Base-by-base conservation (phyloP, 1,140 invertebrate genomes). In the Lepidurus arcticus region DNA sequence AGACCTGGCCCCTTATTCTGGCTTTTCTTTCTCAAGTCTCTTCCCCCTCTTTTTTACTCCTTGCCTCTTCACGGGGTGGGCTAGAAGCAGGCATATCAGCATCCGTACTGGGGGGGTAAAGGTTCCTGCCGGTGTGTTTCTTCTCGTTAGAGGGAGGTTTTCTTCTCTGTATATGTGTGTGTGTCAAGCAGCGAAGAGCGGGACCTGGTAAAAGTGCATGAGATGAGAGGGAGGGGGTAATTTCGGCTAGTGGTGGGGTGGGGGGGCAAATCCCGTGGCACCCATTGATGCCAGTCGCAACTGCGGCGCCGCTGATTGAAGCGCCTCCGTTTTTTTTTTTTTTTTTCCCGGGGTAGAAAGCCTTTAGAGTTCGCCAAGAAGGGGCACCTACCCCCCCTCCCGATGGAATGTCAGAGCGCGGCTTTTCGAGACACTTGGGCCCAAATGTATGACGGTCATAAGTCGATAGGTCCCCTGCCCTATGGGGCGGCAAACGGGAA, bases 351-450 rank as follows among this genome's bases (percentile, higher is more conserved):
- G 45, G 10, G 16, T 10, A 10, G 45, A 47, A 65, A 21, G 53
- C 5, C 21, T 47, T 10, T 10, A 21, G 53, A 21, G 8, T 65
- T 65, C 6, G 13, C 16, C 16, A 21, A 16, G 53, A n/a, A 65
- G 21, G 13, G 16, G 53, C 13, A 65, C 53, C 53, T 13, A 1
- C 45, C 21, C 21, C 53, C 16, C 53, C n/a, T 16, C 53, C 53
- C 53, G 53, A 65, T 65, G 53, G 53, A 65, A 65, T 65, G 53
- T 65, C 53, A 65, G 53, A 65, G 53, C 53, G 53, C 53, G 53
- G 53, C 53, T 65, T 65, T 65, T 65, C 8, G 53, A 65, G 53
- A 65, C 53, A 65, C 53, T 65, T 9, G 53, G 53, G 0, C 3
- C 53, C 53, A 9, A 65, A 65, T 65, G 53, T 65, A 65, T 65